These are phyloP conservation scores for Drosophila busckii DNA, from an alignment of 1,140 invertebrate genomes.

Conservation along the genomic window DNA sequence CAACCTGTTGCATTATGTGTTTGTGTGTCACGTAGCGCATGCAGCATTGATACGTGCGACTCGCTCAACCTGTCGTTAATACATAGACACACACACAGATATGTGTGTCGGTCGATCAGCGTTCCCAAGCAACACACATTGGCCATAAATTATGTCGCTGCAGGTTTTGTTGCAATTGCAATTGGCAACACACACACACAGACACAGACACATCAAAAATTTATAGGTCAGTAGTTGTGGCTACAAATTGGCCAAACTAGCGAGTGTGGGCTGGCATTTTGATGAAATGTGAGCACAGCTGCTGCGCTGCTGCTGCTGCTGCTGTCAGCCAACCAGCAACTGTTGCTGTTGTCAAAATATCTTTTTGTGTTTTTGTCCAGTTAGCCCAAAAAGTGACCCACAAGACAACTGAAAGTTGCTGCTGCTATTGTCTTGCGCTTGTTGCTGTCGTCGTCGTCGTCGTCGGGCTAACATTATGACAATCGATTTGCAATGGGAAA, in stretches of 20 bases:
- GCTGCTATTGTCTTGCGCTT: too few species aligned
- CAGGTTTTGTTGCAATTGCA: conserved; percentile 11
- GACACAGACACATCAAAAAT: conserved; percentile 72
- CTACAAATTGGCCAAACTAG: conserved; percentile 71
- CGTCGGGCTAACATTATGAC: conserved; percentile 69
- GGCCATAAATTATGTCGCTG: conserved; percentile 68
- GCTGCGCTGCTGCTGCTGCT: conserved; percentile 25
- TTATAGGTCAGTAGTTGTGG: conserved; percentile 79
- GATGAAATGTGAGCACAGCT: conserved; percentile 45
- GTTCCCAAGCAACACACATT: not conserved
- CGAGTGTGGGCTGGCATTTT: conserved; percentile 20
- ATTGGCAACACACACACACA: conserved; percentile 33
- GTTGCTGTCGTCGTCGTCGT: conserved; percentile 13
- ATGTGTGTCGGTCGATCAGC: conserved; percentile 52
- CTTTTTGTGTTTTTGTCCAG: too few species aligned
- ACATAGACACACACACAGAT: conserved; percentile 19
- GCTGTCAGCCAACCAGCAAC: conserved; percentile 2
- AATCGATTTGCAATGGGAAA: conserved; percentile 77
- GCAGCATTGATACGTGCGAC: conserved; percentile 27
- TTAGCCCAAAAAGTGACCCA: conserved; percentile 46
- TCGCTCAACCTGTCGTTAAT: conserved; percentile 67
- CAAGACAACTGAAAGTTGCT: conserved; percentile 42
- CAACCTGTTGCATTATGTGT: conserved; percentile 56
- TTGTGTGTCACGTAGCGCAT: conserved; percentile 44
- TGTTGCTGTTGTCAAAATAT: conserved; percentile 23